Conservation (phyloP, 2,797 vertebrate genomes). For the Parotocinclus haroldoi region DNA sequence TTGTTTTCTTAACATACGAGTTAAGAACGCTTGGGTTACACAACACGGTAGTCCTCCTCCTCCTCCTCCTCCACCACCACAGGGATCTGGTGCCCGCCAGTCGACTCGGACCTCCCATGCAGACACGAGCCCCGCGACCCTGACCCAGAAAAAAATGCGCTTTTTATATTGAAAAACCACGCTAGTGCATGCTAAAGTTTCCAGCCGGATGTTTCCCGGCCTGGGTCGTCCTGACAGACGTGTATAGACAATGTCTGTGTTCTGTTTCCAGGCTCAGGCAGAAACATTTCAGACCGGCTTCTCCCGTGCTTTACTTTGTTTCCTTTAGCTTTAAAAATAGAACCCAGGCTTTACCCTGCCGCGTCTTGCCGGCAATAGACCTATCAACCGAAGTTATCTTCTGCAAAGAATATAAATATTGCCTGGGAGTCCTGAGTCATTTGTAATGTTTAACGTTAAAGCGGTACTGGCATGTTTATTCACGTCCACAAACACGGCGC, state of each 20-base stretch:
- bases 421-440: conserved; percentile 49
- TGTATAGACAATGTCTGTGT: conserved; percentile 4
- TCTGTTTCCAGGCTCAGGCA: conserved; percentile 37
- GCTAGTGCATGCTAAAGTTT: too few species aligned
- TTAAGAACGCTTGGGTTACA: too few species aligned
- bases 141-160: too few species aligned
- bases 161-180: too few species aligned
- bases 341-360: conserved; percentile 49
- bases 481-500: conserved; percentile 38
- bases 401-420: conserved; percentile 61
- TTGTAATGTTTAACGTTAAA: conserved; percentile 48
- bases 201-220: too few species aligned
- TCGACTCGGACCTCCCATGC: too few species aligned
- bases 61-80: too few species aligned
- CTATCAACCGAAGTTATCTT: conserved; percentile 57
- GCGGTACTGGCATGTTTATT: conserved; percentile 48
- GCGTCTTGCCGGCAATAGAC: conserved; percentile 50
- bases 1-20: too few species aligned
- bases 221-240: too few species aligned
- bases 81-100: too few species aligned
- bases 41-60: too few species aligned
- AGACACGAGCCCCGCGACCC: too few species aligned
- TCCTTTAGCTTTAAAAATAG: conserved; percentile 57
- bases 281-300: conserved; percentile 51
- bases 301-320: conserved; percentile 6